Evolutionary conservation across 2,113 vertebrate species (phyloP).

Genomic region (Seriola rivoliana): DNA sequence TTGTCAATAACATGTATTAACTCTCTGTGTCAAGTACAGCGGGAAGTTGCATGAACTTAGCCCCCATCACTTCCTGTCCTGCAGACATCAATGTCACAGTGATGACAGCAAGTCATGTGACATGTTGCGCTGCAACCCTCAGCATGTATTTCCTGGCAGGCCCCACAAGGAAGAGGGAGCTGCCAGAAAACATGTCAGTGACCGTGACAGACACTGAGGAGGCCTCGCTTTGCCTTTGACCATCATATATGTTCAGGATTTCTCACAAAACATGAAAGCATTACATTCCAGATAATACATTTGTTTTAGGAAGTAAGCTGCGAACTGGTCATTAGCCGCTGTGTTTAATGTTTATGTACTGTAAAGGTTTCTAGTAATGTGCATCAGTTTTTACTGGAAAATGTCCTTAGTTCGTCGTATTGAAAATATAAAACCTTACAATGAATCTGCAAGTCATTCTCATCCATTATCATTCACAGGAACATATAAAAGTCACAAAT

Average conservation of each 20-base stretch:
- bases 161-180: slow-evolving; percentile 25
- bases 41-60: slow-evolving; percentile 32
- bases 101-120: slow-evolving; percentile 52
- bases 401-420: neutral
- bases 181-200: slow-evolving; percentile 37
- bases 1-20: neutral
- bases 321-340: neutral
- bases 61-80: slow-evolving; percentile 59
- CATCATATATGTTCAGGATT: neutral
- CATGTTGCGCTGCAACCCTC: slow-evolving; percentile 22
- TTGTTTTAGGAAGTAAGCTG: neutral
- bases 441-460: neutral
- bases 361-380: neutral
- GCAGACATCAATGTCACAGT: slow-evolving; percentile 27
- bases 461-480: neutral
- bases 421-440: neutral
- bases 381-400: neutral
- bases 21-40: slow-evolving; percentile 6
- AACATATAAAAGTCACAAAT: neutral
- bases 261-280: neutral
- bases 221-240: neutral
- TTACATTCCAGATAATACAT: neutral
- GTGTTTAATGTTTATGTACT: neutral
- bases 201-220: slow-evolving; percentile 2
- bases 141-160: slow-evolving; percentile 44